Conservation (phyloP, 2,888 invertebrate species). For the Leucophenga montana region DNA sequence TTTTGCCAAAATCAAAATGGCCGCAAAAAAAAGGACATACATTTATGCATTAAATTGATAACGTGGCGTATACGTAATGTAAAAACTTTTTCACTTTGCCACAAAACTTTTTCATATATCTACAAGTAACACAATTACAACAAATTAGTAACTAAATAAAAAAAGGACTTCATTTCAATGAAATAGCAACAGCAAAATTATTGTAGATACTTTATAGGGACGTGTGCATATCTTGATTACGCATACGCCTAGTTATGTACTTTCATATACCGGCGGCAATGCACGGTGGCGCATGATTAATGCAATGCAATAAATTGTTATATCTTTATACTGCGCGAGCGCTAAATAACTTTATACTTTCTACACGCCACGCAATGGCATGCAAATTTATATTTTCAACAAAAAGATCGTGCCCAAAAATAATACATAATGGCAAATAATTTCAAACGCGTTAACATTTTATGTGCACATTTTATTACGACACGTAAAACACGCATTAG, state of each 20-base stretch:
- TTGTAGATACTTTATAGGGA: no score
- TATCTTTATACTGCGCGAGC: neutral
- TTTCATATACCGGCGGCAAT: neutral
- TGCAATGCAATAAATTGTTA: slow-evolving; percentile 6
- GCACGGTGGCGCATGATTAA: neutral
- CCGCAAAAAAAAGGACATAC: no score
- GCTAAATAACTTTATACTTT: slow-evolving; percentile 20
- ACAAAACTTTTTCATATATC: neutral
- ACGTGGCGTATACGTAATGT: slow-evolving; percentile 11
- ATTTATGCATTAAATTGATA: neutral
- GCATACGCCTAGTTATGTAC: slow-evolving; percentile 8
- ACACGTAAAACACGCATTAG: slow-evolving; percentile 25
- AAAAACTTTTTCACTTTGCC: neutral
- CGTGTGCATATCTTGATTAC: neutral
- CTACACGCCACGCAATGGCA: neutral
- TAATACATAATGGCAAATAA: slow-evolving; percentile 20
- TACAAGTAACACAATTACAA: neutral
- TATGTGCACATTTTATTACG: slow-evolving; percentile 20
- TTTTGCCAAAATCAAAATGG: neutral
- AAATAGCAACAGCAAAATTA: no score
- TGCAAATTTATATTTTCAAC: neutral
- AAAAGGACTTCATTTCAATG: no score
- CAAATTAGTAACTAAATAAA: no score
- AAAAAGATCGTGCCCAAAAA: neutral
- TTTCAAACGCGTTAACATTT: slow-evolving; percentile 26